Conservation (phyloP, 2,113 vertebrate genomes). For the Illadopsis cleaveri region DNA sequence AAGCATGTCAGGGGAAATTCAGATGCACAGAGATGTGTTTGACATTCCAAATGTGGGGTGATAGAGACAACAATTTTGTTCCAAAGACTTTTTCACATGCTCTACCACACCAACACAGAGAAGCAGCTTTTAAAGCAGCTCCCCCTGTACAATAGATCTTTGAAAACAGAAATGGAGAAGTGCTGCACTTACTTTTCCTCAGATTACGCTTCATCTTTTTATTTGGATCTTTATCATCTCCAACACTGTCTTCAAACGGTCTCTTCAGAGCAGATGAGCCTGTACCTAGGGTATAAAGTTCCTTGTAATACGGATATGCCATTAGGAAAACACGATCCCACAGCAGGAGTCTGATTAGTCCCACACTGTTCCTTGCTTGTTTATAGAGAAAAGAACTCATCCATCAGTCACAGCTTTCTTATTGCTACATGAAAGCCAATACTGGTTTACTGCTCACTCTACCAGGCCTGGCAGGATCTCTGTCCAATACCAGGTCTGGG, state of each 20-base stretch:
- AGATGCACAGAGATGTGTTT: background rate
- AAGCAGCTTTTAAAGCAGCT: background rate
- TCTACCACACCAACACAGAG: background rate
- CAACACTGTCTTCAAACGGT: slow-evolving; percentile 90
- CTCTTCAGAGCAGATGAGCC: slow-evolving; percentile 88
- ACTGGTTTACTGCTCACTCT: background rate
- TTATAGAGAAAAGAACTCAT: background rate
- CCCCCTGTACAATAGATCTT: background rate
- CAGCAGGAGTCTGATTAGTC: slow-evolving; percentile 7
- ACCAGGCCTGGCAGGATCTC: background rate
- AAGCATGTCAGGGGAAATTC: background rate
- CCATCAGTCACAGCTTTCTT: background rate
- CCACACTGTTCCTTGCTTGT: background rate
- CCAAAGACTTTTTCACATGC: background rate
- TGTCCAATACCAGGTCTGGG: background rate
- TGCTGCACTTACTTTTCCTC: slow-evolving; percentile 86
- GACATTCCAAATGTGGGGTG: background rate
- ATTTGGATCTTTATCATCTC: slow-evolving; percentile 97
- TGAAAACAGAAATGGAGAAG: background rate
- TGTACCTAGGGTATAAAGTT: slow-evolving; percentile 66
- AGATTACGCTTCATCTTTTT: slow-evolving; percentile 99
- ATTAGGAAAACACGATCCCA: slow-evolving; percentile 23
- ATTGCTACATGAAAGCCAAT: accelerated
- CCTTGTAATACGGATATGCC: background rate
- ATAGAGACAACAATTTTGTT: background rate